Conservation (phyloP, 2,113 vertebrate species). For the Carassius gibelio region DNA sequence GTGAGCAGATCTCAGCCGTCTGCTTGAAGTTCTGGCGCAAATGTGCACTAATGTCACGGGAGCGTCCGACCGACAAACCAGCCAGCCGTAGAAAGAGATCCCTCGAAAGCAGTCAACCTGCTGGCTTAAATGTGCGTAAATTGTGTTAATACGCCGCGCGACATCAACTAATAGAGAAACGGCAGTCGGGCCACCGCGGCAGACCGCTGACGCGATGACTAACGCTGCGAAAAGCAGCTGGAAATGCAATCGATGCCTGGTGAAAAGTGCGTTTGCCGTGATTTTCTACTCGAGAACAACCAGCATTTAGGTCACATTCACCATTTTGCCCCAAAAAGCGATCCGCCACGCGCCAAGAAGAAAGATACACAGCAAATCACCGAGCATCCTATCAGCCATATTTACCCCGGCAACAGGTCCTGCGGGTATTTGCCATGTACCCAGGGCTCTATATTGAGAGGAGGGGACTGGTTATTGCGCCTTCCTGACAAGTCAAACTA, state of each 20-base stretch:
- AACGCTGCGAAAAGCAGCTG: constrained; percentile 76
- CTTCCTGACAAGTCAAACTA: constrained; percentile 27
- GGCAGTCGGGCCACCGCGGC: constrained; percentile 62
- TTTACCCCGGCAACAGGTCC: constrained; percentile 60
- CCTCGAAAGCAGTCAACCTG: constrained; percentile 13
- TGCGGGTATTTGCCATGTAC: constrained; percentile 53
- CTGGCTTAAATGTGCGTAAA: background rate
- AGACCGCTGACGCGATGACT: constrained; percentile 70
- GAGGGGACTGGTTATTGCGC: constrained; percentile 42
- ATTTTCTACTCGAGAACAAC: constrained; percentile 44
- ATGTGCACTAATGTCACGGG: constrained; percentile 68
- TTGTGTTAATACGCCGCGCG: background rate
- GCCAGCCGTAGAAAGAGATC: constrained; percentile 55
- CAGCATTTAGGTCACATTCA: constrained; percentile 60
- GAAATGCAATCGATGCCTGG: constrained; percentile 60
- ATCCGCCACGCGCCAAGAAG: constrained; percentile 33
- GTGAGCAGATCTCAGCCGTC: constrained; percentile 78
- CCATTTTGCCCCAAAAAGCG: constrained; percentile 51
- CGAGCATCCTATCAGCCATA: constrained; percentile 49
- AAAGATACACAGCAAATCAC: constrained; percentile 32
- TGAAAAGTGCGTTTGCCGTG: constrained; percentile 55
- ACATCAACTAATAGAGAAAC: constrained; percentile 13
- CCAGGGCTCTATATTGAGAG: constrained; percentile 40
- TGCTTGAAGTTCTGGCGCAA: constrained; percentile 73
- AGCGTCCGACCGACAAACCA: constrained; percentile 46